Percentiles rank a stretch among this genome's conserved stretches.
Conservation (phyloP, 2,113 vertebrate genomes). For the Rattus rattus region DNA sequence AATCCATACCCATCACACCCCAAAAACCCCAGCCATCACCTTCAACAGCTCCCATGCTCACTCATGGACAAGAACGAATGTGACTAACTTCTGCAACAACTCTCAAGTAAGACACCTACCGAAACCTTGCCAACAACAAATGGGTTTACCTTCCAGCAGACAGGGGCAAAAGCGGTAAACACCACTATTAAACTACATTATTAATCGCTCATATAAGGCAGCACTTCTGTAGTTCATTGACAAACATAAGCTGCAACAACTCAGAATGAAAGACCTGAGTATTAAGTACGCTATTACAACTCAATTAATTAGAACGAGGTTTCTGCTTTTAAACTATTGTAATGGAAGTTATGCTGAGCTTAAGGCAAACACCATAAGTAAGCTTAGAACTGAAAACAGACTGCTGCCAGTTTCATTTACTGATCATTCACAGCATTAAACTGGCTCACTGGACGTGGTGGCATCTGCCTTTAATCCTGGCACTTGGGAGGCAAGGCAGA, state of each 20-base stretch:
- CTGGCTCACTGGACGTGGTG: not conserved
- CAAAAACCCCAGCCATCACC: not conserved
- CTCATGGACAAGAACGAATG: constrained; percentile 40
- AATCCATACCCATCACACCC: not conserved
- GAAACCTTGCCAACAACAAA: not conserved
- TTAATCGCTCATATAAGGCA: constrained; percentile 13
- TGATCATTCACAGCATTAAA: constrained; percentile 40
- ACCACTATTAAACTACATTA: not conserved
- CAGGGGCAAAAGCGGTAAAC: not conserved
- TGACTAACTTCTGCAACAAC: not conserved
- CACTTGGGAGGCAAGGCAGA: not conserved
- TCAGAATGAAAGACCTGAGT: constrained; percentile 56
- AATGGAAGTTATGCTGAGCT: constrained; percentile 14
- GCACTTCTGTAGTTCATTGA: constrained; percentile 46
- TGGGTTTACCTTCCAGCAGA: constrained; percentile 1
- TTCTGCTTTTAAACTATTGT: constrained; percentile 56
- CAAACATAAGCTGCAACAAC: constrained; percentile 32
- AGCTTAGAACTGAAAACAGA: not conserved
- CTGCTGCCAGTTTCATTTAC: not conserved
- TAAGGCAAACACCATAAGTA: constrained; percentile 25
- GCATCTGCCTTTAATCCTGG: not conserved
- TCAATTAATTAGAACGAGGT: constrained; percentile 51
- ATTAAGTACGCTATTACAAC: constrained; percentile 18
- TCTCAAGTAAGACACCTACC: constrained; percentile 16
- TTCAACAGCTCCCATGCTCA: constrained; percentile 5